Conservation (phyloP, 2,888 invertebrate genomes). For the Xestia ashworthii region DNA sequence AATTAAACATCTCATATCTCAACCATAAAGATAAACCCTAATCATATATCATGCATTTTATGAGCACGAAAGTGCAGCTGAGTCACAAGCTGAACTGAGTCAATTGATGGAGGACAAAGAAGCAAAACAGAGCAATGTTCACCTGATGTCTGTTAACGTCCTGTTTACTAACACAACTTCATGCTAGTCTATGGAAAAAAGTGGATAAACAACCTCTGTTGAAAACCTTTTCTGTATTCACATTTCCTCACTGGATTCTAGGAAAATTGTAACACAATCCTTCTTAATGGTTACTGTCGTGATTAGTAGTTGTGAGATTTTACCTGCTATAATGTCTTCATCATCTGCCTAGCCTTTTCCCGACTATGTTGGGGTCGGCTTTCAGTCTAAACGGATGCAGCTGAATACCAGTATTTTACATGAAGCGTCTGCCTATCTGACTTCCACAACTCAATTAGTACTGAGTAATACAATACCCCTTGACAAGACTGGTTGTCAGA, state of each 20-base stretch:
- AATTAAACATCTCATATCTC: conserved; percentile 56
- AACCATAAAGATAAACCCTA: conserved; percentile 49
- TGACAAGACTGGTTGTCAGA: no score
- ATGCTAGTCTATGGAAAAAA: conserved; percentile 35
- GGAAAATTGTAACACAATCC: conserved; percentile 13
- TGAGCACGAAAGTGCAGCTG: conserved; percentile 58
- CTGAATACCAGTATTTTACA: no score
- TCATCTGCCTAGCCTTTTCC: no score
- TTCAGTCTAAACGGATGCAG: no score
- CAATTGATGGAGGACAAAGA: conserved; percentile 47
- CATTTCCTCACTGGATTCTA: conserved; percentile 16
- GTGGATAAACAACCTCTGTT: conserved; percentile 47
- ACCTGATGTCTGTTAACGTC: conserved; percentile 39
- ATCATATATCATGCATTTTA: conserved; percentile 62
- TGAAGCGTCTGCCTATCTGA: no score
- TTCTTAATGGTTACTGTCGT: background rate
- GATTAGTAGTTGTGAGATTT: background rate
- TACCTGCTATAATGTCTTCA: background rate
- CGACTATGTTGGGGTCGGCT: no score
- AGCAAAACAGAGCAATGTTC: conserved; percentile 45
- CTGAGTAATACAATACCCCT: no score
- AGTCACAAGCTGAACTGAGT: conserved; percentile 50
- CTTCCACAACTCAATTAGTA: no score
- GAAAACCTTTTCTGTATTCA: conserved; percentile 21
- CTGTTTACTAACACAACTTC: conserved; percentile 44